Percentiles rank a stretch among this genome's conserved stretches.
Evolutionary conservation across 2,113 vertebrate genomes (phyloP).

Genomic region (Cavia aperea): DNA sequence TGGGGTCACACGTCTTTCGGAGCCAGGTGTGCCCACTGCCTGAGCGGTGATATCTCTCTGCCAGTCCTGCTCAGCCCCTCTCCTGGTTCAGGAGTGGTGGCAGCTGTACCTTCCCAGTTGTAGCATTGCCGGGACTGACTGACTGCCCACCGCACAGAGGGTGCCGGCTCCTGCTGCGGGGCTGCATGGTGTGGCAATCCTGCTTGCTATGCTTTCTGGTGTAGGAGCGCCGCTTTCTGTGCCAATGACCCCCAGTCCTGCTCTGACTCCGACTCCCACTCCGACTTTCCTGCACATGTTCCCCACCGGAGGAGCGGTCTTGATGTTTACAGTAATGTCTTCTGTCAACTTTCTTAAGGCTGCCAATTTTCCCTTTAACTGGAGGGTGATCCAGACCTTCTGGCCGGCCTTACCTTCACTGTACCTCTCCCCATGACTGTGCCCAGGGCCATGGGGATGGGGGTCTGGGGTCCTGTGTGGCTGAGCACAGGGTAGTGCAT

Average conservation of each 20-base stretch:
- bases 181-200: constrained; percentile 41
- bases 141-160: constrained; percentile 49
- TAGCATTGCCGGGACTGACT: constrained; percentile 55
- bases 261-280: constrained; percentile 40
- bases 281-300: constrained; percentile 56
- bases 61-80: constrained; percentile 72
- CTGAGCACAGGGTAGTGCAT: constrained; percentile 23
- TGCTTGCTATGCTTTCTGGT: constrained; percentile 50
- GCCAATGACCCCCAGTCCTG: neutral
- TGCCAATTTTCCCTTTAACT: constrained; percentile 50
- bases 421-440: neutral
- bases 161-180: constrained; percentile 60
- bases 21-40: constrained; percentile 77
- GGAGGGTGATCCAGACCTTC: constrained; percentile 46
- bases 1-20: constrained; percentile 75
- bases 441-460: constrained; percentile 37
- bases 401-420: constrained; percentile 51
- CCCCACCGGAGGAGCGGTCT: constrained; percentile 66
- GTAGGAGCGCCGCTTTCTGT: too few relatives aligned
- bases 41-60: constrained; percentile 68
- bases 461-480: constrained; percentile 53
- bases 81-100: constrained; percentile 68
- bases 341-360: constrained; percentile 61
- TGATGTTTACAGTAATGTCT: constrained; percentile 74
- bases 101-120: constrained; percentile 72